Conservation (phyloP, 2,888 invertebrate species). For the Plagodis dolabraria region DNA sequence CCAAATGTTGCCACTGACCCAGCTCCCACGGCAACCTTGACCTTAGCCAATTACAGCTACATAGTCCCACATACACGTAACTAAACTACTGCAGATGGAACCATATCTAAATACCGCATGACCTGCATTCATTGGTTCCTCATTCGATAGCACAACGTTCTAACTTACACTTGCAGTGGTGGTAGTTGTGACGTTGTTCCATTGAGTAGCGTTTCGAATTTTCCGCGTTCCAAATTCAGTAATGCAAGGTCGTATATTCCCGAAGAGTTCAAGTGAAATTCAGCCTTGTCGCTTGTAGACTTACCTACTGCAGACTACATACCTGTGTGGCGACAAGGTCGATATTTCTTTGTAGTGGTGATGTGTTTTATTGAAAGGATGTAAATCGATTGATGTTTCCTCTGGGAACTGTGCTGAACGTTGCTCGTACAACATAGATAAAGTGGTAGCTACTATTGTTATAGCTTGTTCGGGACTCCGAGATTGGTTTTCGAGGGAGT, state of each 20-base stretch:
- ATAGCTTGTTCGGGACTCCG: slow-evolving; percentile 2
- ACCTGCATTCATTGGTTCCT: slow-evolving; percentile 4
- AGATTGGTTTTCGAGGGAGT: background rate
- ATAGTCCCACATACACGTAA: slow-evolving; percentile 18
- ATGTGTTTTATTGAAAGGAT: slow-evolving; percentile 4
- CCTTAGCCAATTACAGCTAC: slow-evolving; percentile 25
- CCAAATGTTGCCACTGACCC: slow-evolving; percentile 20
- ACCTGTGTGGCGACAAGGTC: slow-evolving; percentile 17
- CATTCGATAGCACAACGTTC: background rate
- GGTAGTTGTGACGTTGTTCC: slow-evolving; percentile 9
- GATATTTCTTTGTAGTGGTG: slow-evolving; percentile 15
- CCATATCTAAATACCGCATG: slow-evolving; percentile 14
- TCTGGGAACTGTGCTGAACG: slow-evolving; percentile 24
- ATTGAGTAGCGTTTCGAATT: slow-evolving; percentile 18
- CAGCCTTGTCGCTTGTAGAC: slow-evolving; percentile 20
- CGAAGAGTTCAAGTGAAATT: slow-evolving; percentile 16
- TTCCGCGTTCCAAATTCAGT: slow-evolving; percentile 6
- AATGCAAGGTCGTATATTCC: slow-evolving; percentile 2
- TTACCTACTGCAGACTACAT: background rate
- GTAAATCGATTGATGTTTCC: slow-evolving; percentile 29
- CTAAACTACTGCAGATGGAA: slow-evolving; percentile 11
- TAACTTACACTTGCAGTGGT: background rate
- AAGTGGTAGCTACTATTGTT: background rate
- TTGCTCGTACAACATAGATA: background rate
- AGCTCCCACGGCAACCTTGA: slow-evolving; percentile 41